Base-by-base conservation (phyloP, 2,888 invertebrate genomes). In the Dilophus febrilis region DNA sequence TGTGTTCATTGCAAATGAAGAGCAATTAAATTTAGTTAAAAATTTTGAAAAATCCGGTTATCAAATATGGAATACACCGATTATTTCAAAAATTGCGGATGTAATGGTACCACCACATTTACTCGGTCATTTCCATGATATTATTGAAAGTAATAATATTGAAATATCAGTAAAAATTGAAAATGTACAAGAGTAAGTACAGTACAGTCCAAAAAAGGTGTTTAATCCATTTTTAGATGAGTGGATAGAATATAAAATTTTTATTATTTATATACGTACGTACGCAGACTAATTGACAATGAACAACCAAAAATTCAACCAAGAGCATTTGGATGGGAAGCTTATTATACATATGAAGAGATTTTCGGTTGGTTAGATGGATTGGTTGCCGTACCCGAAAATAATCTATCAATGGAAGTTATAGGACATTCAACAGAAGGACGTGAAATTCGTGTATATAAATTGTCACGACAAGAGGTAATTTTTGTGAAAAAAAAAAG, bases 361-460 rank as follows among this genome's bases (percentile, higher is more conserved):
- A 69, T 70, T 33, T 61, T 71, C 40, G 55, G 49, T 0, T 71
- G 70, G 64, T 58, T 75, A 7, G 57, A 64, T 14, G 57, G 60
- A 4, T 51, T 66, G 40, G 66, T 64, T 18, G 46, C 45, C 7
- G 42, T 51, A 1, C 58, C 67, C 48, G 58, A 69, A 2, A 48
- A 61, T 10, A 18, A 18, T 3, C 61, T 68, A 0, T 48, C 66
- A 44, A 45, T 65, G 1, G 45, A 71, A 13, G 50, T 50, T 5
- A 58, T 54, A 43, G 72, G 72, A 2, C 46, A 44, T 17, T 59
- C 67, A 1, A 60, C 59, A 29, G 68, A 71, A 59, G 65, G 65
- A 2, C 55, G 61, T 37, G 48, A 55, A 17, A 64, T 68, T 14
- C 58, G 55, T 48, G 67, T 67, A 3, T 45, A 49, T 11, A 48